Base-by-base conservation (phyloP, 2,888 invertebrate genomes). In the Mimumesa dahlbomi region DNA sequence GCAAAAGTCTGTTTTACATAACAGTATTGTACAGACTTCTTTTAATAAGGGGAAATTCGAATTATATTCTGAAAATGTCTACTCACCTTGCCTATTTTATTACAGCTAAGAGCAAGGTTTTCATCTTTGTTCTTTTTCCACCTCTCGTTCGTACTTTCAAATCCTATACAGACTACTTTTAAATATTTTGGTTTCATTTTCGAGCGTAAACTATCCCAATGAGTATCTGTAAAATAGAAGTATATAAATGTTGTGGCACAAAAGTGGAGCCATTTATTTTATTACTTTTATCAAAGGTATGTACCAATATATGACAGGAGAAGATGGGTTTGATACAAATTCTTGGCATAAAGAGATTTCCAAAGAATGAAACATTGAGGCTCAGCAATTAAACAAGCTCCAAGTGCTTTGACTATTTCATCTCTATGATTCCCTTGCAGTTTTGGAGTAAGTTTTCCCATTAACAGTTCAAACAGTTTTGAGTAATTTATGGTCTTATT, bases 321-420 rank as follows among this genome's bases (percentile, higher is more conserved):
- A 18, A 93, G 90, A 36, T 93, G 93, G 16, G 94, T 94, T 82
- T 93, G 93, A 64, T 91, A 91, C 18, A 93, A 90, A 82, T 94
- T 92, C 83, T 93, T 94, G 25, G 91, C 89, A 88, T 95, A 94
- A 50, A 93, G 87, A 79, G 93, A 93, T 80, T 91, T 91, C 95
- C 95, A 95, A 0, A 91, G 91, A 46, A 91, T 91, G 78, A 93
- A 93, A 80, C 93, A 93, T 0, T 92, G 92, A 69, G 92, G 91
- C 75, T 95, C 94, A 52, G 90, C 90, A 19, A 87, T 87, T 38
- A 95, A 89, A 83, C 94, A 94, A 67, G 91, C 91, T 4, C 93
- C 89, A 43, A 95, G 87, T 73, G 92, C 91, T 50, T 92, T 91
- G 46, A 92, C 90, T 64, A 95, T 89, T 84, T 94, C 93, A 50